phyloP scores from a whole-genome alignment of 2,888 invertebrate species.

The Sphecodes monilicornis region DNA sequence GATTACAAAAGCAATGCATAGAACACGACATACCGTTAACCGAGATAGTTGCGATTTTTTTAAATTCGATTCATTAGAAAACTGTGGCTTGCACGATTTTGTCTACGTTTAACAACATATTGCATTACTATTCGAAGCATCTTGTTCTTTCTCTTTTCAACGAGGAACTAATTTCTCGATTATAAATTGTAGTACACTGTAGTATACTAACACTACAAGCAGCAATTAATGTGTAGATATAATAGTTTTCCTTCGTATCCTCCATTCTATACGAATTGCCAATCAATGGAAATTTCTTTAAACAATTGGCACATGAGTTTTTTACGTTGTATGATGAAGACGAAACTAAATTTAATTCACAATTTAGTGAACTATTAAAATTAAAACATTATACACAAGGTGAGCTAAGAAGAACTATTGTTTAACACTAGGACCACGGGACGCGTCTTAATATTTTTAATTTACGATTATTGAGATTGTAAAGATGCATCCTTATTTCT shows the following conservation, averaged over 20 bases:
- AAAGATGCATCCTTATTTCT: not conserved
- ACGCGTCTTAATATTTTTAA: not conserved
- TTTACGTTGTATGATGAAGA: not conserved
- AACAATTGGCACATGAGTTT: slow-evolving; percentile 25
- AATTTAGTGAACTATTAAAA: not conserved
- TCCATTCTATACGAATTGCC: not conserved
- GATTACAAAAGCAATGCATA: slow-evolving; percentile 37
- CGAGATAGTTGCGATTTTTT: not conserved
- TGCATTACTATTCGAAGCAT: slow-evolving; percentile 9
- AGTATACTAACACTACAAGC: too few species aligned
- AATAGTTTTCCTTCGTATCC: not conserved
- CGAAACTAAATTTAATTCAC: not conserved
- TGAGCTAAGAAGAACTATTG: not conserved
- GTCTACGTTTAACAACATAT: slow-evolving; percentile 20
- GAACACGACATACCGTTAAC: not conserved
- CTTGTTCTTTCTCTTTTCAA: not conserved
- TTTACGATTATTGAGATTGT: too few species aligned
- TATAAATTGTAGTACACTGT: not conserved
- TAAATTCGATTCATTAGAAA: slow-evolving; percentile 16
- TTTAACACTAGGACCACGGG: not conserved
- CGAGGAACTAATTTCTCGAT: not conserved
- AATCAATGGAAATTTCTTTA: slow-evolving; percentile 12
- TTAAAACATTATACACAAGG: not conserved
- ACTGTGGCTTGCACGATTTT: not conserved
- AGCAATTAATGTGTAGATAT: not conserved